Conservation (phyloP, 2,113 vertebrate genomes). For the Vulpes ferrilata region DNA sequence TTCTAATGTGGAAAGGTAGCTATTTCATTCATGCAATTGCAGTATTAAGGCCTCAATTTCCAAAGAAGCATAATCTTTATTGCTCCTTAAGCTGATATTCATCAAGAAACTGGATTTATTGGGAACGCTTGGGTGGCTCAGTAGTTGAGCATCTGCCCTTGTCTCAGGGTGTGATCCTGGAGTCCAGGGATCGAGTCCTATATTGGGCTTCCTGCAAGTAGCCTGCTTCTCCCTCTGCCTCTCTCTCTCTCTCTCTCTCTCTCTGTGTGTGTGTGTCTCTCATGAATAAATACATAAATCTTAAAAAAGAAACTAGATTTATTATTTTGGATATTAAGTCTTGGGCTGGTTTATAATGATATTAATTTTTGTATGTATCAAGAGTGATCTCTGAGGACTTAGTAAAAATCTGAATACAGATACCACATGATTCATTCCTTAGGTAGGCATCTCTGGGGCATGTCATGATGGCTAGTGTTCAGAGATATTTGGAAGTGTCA, state of each 20-base stretch:
- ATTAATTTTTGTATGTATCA: background rate
- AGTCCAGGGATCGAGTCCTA: too few species aligned
- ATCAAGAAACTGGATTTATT: background rate
- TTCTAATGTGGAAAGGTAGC: background rate
- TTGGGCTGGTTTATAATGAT: background rate
- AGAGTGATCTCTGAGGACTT: background rate
- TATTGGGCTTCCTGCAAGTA: too few species aligned
- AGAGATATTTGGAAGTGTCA: slow-evolving; percentile 50
- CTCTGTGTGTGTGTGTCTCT: too few species aligned
- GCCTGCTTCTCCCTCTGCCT: too few species aligned
- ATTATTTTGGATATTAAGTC: background rate
- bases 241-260: too few species aligned
- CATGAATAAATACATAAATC: too few species aligned
- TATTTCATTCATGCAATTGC: background rate
- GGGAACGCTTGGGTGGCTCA: too few species aligned
- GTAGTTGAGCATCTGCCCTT: too few species aligned
- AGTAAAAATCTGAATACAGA: background rate
- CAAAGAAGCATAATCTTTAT: background rate
- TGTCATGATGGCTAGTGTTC: background rate
- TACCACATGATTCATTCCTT: background rate
- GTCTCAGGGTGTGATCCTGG: too few species aligned
- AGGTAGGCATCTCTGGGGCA: background rate
- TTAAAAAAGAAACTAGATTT: background rate
- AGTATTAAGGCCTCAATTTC: background rate
- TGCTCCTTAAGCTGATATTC: background rate